Percentiles rank a stretch among this genome's conserved stretches.
Conservation (phyloP, 2,113 vertebrate species). For the Loxodonta africana region DNA sequence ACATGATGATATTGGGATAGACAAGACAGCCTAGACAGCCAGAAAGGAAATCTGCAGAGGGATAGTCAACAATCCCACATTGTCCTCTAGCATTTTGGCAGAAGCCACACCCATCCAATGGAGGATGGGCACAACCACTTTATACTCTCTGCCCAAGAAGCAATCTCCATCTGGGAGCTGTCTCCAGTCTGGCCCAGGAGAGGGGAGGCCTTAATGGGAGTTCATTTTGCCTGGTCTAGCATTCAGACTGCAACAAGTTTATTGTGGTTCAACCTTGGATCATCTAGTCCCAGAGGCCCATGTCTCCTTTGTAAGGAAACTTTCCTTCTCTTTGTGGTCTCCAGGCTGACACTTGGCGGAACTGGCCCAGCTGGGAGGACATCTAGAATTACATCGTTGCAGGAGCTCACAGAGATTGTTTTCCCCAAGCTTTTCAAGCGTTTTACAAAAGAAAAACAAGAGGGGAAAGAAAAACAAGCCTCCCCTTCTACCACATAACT, state of each 20-base stretch:
- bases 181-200: constrained; percentile 42
- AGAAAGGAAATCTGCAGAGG: not conserved
- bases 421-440: constrained; percentile 80
- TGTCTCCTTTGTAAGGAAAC: constrained; percentile 77
- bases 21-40: not conserved
- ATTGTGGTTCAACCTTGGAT: constrained; percentile 83
- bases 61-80: not conserved
- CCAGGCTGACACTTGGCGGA: constrained; percentile 66
- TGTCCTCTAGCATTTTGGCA: not conserved
- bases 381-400: constrained; percentile 85
- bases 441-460: constrained; percentile 82
- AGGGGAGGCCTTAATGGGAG: constrained; percentile 40
- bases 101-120: not conserved
- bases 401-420: constrained; percentile 76
- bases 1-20: not conserved
- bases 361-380: constrained; percentile 67
- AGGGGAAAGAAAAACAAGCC: not conserved
- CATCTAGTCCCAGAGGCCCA: constrained; percentile 70
- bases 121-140: not conserved
- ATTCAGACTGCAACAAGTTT: constrained; percentile 81
- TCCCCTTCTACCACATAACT: constrained; percentile 63
- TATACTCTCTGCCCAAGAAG: not conserved
- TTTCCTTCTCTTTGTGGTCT: constrained; percentile 71
- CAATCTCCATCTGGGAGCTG: constrained; percentile 1
- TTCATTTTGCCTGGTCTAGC: constrained; percentile 55